Evolutionary conservation across 2,797 vertebrate species (phyloP), one percentile per base, ranked within the genome.

Genomic region (Pelobates cultripes): DNA sequence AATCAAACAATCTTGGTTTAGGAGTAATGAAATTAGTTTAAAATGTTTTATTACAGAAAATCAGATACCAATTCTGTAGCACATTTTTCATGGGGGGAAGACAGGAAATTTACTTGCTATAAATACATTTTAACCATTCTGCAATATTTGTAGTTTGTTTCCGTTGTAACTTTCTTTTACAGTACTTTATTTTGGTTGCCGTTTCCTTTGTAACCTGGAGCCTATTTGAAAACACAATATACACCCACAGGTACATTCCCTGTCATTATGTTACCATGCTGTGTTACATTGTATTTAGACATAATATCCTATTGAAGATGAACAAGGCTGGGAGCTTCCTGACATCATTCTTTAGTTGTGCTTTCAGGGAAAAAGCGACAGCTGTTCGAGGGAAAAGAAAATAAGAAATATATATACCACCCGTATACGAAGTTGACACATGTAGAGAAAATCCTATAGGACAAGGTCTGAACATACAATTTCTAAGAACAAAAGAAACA

Each of bases 181-280:
- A 14, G 55, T 6, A 57, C 55, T 9, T 12, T 12, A 15, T 57
- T 57, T 61, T 15, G 15, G 44, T 72, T 73, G 43, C 14, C 43
- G 15, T 45, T 68, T 74, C 71, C 67, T 44, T 43, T 60, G 3
- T 74, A 75, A 45, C 64, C 55, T 44, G 74, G n/a, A 74, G 73
- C 45, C 75, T 67, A 45, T 42, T 55, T 7, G 8, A 13, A 12
- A 53, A 53, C 1, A 83, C 75, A 83, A 83, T 60, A 47, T 10
- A 64, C 55, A 40, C 1, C 72, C 61, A 44, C 81, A 70, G 80
- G 81, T 74, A 70, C 74, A 63, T 68, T 74, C 67, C 76, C 64
- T 51, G 75, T 70, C 71, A 51, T 78, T 74, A 57, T 70, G 7
- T 42, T 41, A 4, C 3, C 70, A 70, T 63, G 71, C 43, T 43